Conservation (phyloP, 2,113 vertebrate species). For the Python bivittatus region DNA sequence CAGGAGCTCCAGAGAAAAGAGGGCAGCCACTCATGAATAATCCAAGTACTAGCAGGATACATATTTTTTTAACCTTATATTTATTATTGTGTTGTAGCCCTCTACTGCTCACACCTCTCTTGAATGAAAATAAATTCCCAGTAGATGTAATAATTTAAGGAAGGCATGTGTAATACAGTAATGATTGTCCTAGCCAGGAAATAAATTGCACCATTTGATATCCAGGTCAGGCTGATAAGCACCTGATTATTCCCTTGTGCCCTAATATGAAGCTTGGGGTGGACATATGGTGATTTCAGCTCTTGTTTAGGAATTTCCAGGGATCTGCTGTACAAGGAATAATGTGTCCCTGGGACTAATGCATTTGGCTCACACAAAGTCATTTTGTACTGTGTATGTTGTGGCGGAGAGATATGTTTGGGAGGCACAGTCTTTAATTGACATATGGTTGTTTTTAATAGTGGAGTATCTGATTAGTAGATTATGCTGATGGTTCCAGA, state of each 20-base stretch:
- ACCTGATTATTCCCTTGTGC: neutral
- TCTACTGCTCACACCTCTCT: neutral
- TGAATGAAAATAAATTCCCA: conserved; percentile 20
- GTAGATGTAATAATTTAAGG: neutral
- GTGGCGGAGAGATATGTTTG: neutral
- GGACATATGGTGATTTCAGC: neutral
- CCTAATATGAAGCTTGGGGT: neutral
- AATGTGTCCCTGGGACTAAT: neutral
- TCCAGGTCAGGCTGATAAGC: neutral
- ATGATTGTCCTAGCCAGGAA: neutral
- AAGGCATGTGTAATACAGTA: neutral
- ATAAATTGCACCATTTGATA: neutral
- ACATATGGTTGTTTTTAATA: neutral
- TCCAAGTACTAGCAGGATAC: conserved; percentile 3
- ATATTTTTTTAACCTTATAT: conserved; percentile 25
- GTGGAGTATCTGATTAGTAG: neutral
- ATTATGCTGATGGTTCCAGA: neutral
- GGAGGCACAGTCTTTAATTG: neutral
- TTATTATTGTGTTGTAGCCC: conserved; percentile 25
- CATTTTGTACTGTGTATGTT: neutral
- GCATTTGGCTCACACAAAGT: neutral
- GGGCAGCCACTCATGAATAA: conserved; percentile 21
- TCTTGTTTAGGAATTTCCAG: neutral
- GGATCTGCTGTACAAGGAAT: neutral
- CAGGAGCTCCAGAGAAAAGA: conserved; percentile 29